Base-by-base conservation (phyloP, 2,888 invertebrate genomes). In the Dugesia japonica region DNA sequence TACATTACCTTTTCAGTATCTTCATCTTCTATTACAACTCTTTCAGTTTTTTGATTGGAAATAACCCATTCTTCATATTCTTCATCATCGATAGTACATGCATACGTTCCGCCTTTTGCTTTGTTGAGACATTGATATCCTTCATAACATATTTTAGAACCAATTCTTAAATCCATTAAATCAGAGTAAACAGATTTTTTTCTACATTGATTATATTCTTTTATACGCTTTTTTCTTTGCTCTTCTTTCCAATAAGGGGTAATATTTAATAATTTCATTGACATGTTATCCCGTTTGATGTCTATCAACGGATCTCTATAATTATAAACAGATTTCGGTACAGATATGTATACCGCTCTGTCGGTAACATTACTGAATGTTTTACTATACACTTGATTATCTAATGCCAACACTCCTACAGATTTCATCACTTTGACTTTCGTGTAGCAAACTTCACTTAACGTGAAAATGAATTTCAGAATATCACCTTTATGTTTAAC, bases 121-220 rank as follows among this genome's bases (percentile, higher is more conserved):
- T 56, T 56, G 17, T 56, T 56, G 7, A 56, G 1, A n/a, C 56
- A 56, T 13, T 23, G 1, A 23, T 9, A 56, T 13, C 56, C 56
- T 23, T 56, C 56, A n/a, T 56, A 56, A n/a, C 23, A 56, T 4
- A 56, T 56, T n/a, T n/a, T 56, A 7, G 56, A 56, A 9, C 56
- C 56, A 23, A 56, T 56, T 56, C 17, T 56, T n/a, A 56, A 23
- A 56, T 56, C 56, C 56, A 23, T 56, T 56, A 56, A 9, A n/a
- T 56, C 56, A 20, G n/a, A 4, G 17, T 56, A 56, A 7, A 56
- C 56, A n/a, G 56, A 56, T 23, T 56, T 56, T 23, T 56, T 56
- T n/a, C 56, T n/a, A 56, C 56, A 56, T 56, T 56, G 56, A 56
- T 56, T 56, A 56, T 56, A 56, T 56, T 56, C 56, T 23, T 56